These are phyloP conservation scores for Galagoides demidoff DNA, from an alignment of 2,797 vertebrate species.

Conservation along the genomic window DNA sequence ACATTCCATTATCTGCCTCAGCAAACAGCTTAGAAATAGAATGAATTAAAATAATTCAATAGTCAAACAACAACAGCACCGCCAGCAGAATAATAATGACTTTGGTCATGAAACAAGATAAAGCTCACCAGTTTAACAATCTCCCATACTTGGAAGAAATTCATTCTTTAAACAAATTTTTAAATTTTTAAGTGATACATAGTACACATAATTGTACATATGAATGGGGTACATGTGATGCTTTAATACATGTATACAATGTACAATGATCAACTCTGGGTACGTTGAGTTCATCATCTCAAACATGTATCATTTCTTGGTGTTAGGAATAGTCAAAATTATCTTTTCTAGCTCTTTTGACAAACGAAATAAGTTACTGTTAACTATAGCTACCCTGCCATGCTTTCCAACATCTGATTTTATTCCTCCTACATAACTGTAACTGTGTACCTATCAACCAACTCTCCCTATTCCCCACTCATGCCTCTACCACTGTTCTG, in stretches of 20 bases:
- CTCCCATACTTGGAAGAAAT: background rate
- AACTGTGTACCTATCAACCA: background rate
- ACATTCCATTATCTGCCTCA: background rate
- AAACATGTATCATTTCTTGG: background rate
- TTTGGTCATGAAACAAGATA: background rate
- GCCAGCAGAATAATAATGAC: background rate
- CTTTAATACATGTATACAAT: background rate
- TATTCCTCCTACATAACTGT: background rate
- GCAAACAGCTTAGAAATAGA: background rate
- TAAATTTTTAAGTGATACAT: background rate
- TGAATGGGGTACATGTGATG: background rate
- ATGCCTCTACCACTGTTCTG: background rate
- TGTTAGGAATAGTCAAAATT: background rate
- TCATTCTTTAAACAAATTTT: constrained; percentile 2
- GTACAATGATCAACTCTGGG: background rate
- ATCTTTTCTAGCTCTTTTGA: background rate
- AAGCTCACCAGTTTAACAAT: constrained; percentile 4
- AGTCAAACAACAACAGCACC: background rate
- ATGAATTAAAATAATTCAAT: constrained; percentile 18
- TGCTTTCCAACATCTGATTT: background rate
- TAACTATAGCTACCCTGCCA: background rate
- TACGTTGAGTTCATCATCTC: background rate
- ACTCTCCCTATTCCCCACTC: background rate
- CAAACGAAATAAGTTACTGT: background rate
- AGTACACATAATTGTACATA: background rate